These are phyloP conservation scores for Solea senegalensis DNA, from an alignment of 2,113 vertebrate species.

Conservation along the genomic window DNA sequence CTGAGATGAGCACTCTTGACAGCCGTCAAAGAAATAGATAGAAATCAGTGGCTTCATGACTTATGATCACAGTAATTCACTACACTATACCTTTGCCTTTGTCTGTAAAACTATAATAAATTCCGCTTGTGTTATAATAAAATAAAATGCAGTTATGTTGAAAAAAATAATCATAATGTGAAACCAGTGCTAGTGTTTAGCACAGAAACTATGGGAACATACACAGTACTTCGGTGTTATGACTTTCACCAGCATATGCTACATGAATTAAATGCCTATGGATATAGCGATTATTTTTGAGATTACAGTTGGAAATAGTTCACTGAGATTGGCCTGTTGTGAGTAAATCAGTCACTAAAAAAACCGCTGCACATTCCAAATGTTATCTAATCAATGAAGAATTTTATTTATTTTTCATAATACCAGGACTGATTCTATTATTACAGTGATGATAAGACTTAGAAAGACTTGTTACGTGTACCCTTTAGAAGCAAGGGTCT, in stretches of 20 bases:
- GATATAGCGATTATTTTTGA: not conserved
- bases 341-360: not conserved
- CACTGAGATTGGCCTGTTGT: not conserved
- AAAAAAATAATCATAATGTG: not conserved
- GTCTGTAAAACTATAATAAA: not conserved
- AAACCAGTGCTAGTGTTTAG: not conserved
- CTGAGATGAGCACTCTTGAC: slow-evolving; percentile 50
- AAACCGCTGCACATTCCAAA: not conserved
- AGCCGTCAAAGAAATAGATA: slow-evolving; percentile 58
- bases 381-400: not conserved
- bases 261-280: not conserved
- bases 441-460: too few species aligned
- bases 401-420: not conserved
- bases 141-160: not conserved
- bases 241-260: not conserved
- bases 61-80: slow-evolving; percentile 37
- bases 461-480: not conserved
- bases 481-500: not conserved
- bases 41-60: slow-evolving; percentile 33
- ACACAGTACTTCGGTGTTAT: not conserved
- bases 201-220: not conserved
- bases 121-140: not conserved
- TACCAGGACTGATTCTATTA: too few species aligned
- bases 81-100: not conserved
- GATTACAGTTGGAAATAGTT: not conserved